phyloP scores from a whole-genome alignment of 2,888 invertebrate genomes.

The Taenaris catops region DNA sequence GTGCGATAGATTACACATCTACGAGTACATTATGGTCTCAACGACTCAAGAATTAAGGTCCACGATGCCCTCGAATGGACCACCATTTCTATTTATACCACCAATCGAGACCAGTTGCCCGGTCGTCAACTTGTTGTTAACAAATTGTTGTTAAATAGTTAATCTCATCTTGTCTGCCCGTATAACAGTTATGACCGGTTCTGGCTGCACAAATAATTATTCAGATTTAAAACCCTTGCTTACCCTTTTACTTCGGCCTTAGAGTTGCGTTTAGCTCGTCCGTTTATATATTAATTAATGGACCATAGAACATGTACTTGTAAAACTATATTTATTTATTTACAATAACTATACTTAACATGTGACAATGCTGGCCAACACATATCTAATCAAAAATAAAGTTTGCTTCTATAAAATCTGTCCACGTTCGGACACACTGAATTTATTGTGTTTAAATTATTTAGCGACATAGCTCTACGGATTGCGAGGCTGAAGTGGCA shows the following conservation, averaged over 20 bases:
- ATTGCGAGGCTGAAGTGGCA: too few species aligned
- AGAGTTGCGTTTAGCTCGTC: background rate
- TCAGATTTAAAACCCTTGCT: slow-evolving; percentile 29
- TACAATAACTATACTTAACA: too few species aligned
- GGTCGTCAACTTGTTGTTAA: slow-evolving; percentile 30
- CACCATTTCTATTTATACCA: slow-evolving; percentile 30
- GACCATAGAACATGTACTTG: too few species aligned
- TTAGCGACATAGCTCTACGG: too few species aligned
- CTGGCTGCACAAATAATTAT: slow-evolving; percentile 35
- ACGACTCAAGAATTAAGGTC: slow-evolving; percentile 5
- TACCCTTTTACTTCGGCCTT: slow-evolving; percentile 1
- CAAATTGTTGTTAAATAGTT: slow-evolving; percentile 55
- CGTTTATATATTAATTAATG: background rate
- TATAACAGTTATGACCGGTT: slow-evolving; percentile 39
- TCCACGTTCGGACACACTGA: too few species aligned
- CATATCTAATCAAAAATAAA: too few species aligned
- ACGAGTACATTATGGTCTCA: slow-evolving; percentile 1
- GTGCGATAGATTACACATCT: slow-evolving; percentile 1
- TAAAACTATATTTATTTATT: too few species aligned
- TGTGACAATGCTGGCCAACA: too few species aligned
- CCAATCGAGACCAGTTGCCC: slow-evolving; percentile 34
- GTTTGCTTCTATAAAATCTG: too few species aligned
- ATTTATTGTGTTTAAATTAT: too few species aligned
- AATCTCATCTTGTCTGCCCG: slow-evolving; percentile 40
- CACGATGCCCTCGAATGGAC: background rate